phyloP scores from a whole-genome alignment of 2,888 invertebrate species.

The Scaptomyza caliginosa region DNA sequence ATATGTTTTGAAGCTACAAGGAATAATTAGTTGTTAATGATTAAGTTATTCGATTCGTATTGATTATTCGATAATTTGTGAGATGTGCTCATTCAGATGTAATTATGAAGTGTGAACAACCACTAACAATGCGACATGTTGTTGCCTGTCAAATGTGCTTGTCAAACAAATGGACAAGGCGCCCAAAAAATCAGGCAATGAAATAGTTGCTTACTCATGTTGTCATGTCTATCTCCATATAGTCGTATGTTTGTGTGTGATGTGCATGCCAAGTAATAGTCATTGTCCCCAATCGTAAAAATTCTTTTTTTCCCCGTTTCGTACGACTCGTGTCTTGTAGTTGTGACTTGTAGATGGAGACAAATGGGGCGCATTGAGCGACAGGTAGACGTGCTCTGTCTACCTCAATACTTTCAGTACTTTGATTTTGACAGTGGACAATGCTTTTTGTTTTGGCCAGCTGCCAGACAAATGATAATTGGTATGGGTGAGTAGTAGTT shows the following conservation, averaged over 20 bases:
- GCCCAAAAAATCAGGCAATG: conserved; percentile 39
- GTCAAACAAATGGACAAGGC: conserved; percentile 38
- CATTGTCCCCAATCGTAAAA: conserved; percentile 35
- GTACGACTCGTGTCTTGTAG: not conserved
- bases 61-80: conserved; percentile 21
- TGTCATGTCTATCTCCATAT: conserved; percentile 11
- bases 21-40: conserved; percentile 9
- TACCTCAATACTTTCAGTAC: conserved; percentile 53
- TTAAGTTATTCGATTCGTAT: conserved; percentile 11
- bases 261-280: conserved; percentile 46
- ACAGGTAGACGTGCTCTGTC: conserved; percentile 53
- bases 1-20: not conserved
- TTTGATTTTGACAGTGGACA: conserved; percentile 53
- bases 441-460: conserved; percentile 53
- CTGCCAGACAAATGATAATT: conserved; percentile 58
- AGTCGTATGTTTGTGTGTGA: conserved; percentile 21
- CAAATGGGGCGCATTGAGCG: conserved; percentile 39
- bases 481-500: conserved; percentile 14
- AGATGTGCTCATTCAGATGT: conserved; percentile 30
- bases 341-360: conserved; percentile 6
- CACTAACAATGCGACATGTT: conserved; percentile 37
- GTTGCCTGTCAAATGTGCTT: conserved; percentile 45
- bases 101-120: conserved; percentile 51
- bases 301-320: conserved; percentile 14
- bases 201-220: conserved; percentile 28